Percentiles rank a stretch among this genome's conserved stretches.
phyloP scores from a whole-genome alignment of 2,888 invertebrate genomes.

The Drosophila atroscutellata region DNA sequence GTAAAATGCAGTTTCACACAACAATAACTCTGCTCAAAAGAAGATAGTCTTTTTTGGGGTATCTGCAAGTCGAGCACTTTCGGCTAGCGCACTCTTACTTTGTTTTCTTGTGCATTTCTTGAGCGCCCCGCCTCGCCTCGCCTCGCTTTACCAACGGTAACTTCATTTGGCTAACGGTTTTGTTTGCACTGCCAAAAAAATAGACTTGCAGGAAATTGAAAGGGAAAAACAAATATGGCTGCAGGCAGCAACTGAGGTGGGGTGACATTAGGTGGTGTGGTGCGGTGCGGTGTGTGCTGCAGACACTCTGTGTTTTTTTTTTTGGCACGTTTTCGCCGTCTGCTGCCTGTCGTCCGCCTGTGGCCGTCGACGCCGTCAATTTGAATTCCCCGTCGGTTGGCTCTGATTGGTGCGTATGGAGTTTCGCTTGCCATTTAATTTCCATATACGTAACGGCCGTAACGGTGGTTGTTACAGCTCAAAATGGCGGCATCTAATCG shows the following conservation, averaged over 20 bases:
- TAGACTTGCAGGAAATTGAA: slow-evolving; percentile 79
- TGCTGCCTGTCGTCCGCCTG: not conserved
- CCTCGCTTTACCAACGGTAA: slow-evolving; percentile 25
- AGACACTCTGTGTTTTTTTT: slow-evolving; percentile 42
- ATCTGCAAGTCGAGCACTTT: not conserved
- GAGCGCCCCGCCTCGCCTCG: not conserved
- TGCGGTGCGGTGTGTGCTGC: not conserved
- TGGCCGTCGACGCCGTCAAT: slow-evolving; percentile 13
- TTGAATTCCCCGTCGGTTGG: slow-evolving; percentile 23
- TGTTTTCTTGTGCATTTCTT: slow-evolving; percentile 22
- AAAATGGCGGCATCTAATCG: slow-evolving; percentile 64
- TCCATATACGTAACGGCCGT: slow-evolving; percentile 34
- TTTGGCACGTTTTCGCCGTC: slow-evolving; percentile 32
- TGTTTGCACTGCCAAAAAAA: slow-evolving; percentile 39
- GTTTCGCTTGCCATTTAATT: slow-evolving; percentile 72
- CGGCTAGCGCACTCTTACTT: not conserved
- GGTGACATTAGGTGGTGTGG: not conserved
- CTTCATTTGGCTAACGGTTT: slow-evolving; percentile 23
- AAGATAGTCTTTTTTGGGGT: not conserved
- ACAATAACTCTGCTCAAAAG: not conserved
- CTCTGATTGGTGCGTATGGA: slow-evolving; percentile 70
- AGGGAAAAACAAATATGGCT: slow-evolving; percentile 77
- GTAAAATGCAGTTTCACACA: not conserved
- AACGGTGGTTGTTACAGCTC: slow-evolving; percentile 52
- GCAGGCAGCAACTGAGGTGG: slow-evolving; percentile 35